A percentile compares a stretch with the other conserved stretches of the same genome.
Conservation (phyloP, 2,797 vertebrate species). For the Anguilla anguilla region DNA sequence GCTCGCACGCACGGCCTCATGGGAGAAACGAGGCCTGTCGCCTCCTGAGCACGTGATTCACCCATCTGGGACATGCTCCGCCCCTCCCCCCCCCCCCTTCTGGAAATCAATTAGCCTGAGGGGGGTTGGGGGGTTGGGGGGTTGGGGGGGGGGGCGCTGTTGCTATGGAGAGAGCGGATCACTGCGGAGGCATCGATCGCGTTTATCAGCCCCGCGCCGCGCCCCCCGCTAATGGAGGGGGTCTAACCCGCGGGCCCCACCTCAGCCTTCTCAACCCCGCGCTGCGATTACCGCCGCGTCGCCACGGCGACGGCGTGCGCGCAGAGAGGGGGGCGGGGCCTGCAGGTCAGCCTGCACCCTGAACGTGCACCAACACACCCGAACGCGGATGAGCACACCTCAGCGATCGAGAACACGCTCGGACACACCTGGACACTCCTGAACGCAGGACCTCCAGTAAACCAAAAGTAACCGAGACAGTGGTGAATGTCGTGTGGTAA, state of each 20-base stretch:
- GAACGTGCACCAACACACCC: no score
- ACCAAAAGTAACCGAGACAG: no score
- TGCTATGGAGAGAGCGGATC: neutral
- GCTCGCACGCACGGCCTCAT: neutral
- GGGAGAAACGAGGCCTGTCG: neutral
- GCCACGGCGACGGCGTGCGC: neutral
- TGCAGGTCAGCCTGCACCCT: no score
- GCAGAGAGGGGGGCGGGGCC: no score
- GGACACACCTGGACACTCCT: neutral
- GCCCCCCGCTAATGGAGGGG: neutral
- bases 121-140: no score
- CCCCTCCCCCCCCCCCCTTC: neutral
- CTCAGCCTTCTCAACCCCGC: neutral
- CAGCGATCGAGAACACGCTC: no score
- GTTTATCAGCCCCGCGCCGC: neutral
- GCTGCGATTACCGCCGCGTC: neutral
- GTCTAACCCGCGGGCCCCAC: neutral
- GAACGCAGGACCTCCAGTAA: no score
- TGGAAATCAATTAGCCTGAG: no score
- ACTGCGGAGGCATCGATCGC: neutral
- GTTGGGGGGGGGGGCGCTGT: neutral
- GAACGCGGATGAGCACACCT: no score
- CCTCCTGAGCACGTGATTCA: neutral
- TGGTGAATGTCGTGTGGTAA: neutral
- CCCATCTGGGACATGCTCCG: neutral